A percentile compares a stretch with the other conserved stretches of the same genome.
Conservation (phyloP, 2,888 invertebrate species). For the Himalopsyche japonica region DNA sequence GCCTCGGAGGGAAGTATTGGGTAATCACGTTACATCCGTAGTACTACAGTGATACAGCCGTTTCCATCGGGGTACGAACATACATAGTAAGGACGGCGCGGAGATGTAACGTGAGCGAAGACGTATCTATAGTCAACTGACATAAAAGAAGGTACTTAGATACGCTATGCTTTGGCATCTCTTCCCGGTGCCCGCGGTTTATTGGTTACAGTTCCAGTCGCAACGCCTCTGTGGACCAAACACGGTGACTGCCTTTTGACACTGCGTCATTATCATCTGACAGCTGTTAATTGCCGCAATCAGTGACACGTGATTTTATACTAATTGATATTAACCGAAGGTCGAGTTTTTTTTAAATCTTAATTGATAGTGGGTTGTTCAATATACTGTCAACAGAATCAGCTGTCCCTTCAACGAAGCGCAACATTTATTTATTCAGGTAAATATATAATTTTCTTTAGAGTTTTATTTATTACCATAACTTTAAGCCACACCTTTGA, state of each 20-base stretch:
- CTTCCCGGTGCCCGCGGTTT: slow-evolving; percentile 38
- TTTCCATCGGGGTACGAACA: slow-evolving; percentile 5
- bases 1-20: slow-evolving; percentile 3
- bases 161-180: slow-evolving; percentile 22
- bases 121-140: slow-evolving; percentile 36
- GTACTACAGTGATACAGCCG: neutral
- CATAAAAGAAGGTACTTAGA: slow-evolving; percentile 41
- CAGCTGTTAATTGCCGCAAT: neutral
- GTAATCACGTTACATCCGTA: slow-evolving; percentile 29
- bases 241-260: neutral
- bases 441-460: neutral
- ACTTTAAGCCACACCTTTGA: too few relatives aligned
- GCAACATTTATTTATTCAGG: neutral
- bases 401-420: neutral
- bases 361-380: neutral
- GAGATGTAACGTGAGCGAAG: slow-evolving; percentile 24
- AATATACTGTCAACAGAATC: neutral
- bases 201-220: slow-evolving; percentile 39
- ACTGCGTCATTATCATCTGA: neutral
- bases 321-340: slow-evolving; percentile 4
- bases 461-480: too few relatives aligned
- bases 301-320: slow-evolving; percentile 1
- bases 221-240: slow-evolving; percentile 30
- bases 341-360: neutral
- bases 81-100: neutral